Base-by-base conservation (phyloP, 2,113 vertebrate species). In the Cebus imitator region DNA sequence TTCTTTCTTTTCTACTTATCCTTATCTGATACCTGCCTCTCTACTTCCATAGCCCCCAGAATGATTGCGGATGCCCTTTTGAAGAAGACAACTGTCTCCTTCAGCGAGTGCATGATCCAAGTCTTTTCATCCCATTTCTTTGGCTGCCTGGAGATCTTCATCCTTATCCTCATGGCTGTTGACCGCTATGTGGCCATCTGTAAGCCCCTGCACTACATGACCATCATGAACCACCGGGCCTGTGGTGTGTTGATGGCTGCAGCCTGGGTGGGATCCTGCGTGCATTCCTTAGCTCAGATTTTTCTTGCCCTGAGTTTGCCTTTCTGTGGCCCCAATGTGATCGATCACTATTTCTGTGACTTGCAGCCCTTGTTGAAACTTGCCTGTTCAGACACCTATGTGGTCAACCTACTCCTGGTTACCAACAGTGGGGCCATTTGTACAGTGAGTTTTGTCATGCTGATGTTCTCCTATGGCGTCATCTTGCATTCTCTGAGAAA, bases 341-440 rank as follows among this genome's bases (percentile, higher is more conserved):
- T 96, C 4, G 93, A 98, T 35, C 97, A 98, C 55, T 98, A 93
- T 86, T 97, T 97, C 7, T 98, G 97, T 93, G 98, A 98, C 92
- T 86, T 98, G 70, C 87, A 97, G 35, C 97, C 97, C 3, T 86
- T 98, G 27, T 25, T 97, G 92, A 90, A 94, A 61, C 95, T 98
- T 37, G 96, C 95, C 21, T 98, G 95, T 57, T 1, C 93, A 55
- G 96, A 97, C 32, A 98, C 95, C 1, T 97, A 96, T 8, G 6
- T 95, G 73, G n/a, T 73, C 30, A 97, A 97, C 14, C 70, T 97
- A 0, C 86, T 97, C 10, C 14, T 97, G 32, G 94, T 96, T 1
- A 93, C 89, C 64, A 97, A 97, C 2, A 92, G 96, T 16, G 87
- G 97, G 21, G 87, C 82, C 57, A 96, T 97, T n/a, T 96, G 96